phyloP scores from a whole-genome alignment of 2,888 invertebrate species.

The Holacanthella duospinosa region DNA sequence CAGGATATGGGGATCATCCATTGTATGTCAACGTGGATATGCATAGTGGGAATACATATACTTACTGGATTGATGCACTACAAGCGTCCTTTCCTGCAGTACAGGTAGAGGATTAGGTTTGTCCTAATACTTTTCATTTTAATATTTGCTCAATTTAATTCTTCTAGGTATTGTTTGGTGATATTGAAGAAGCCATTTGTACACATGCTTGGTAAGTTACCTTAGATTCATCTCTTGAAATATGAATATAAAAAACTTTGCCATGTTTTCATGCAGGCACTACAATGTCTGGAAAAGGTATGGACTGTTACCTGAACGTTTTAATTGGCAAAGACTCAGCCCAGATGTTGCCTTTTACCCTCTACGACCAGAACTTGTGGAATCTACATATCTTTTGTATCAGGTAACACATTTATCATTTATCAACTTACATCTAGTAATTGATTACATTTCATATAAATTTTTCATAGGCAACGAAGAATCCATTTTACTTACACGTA shows the following conservation, averaged over 20 bases:
- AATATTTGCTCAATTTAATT: not conserved
- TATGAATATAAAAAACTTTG: not conserved
- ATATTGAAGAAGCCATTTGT: conserved; percentile 55
- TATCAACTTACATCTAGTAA: not conserved
- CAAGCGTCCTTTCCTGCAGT: conserved; percentile 47
- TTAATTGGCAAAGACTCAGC: conserved; percentile 44
- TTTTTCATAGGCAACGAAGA: conserved; percentile 47
- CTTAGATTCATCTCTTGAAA: not conserved
- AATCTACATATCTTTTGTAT: conserved; percentile 53
- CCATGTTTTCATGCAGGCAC: conserved; percentile 39
- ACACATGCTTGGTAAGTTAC: conserved; percentile 46
- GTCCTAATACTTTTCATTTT: not conserved
- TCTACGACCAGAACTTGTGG: conserved; percentile 53
- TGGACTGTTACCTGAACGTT: conserved; percentile 48
- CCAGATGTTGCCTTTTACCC: conserved; percentile 54
- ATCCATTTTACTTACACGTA: conserved; percentile 56
- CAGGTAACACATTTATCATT: conserved; percentile 22
- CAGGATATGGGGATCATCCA: conserved; percentile 50
- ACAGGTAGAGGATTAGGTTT: conserved; percentile 40
- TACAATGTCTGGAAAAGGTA: conserved; percentile 53
- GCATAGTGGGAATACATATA: conserved; percentile 49
- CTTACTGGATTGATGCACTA: conserved; percentile 54
- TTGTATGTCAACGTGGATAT: conserved; percentile 56
- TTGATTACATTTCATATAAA: not conserved
- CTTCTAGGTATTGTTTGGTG: conserved; percentile 49